Evolutionary conservation across 2,113 vertebrate species (phyloP).

Genomic region (Campylomormyrus tamandua): DNA sequence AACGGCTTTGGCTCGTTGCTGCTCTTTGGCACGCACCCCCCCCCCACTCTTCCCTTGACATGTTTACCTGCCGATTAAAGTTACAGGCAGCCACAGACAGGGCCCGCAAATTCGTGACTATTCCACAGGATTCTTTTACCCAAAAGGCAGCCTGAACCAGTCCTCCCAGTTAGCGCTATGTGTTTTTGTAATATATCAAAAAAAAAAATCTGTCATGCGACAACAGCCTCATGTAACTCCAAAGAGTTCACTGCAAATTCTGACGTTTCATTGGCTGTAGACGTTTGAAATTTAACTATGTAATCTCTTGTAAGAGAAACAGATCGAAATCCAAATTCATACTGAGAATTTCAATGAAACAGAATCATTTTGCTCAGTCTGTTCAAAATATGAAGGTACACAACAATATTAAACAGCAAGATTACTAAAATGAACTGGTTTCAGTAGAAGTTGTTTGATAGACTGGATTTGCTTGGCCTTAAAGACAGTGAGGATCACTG

Average conservation of each 20-base stretch:
- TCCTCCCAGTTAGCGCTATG: neutral
- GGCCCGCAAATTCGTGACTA: neutral
- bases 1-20: neutral
- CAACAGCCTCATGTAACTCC: neutral
- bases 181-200: neutral
- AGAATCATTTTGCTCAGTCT: neutral
- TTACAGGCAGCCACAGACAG: neutral
- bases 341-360: neutral
- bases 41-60: neutral
- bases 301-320: neutral
- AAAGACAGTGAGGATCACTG: neutral
- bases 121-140: neutral
- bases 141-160: neutral
- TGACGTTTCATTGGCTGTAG: neutral
- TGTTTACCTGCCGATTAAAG: neutral
- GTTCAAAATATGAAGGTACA: neutral
- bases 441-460: neutral
- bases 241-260: neutral
- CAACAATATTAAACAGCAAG: neutral
- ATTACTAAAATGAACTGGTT: neutral
- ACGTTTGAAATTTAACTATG: neutral
- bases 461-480: neutral
- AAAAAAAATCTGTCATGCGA: neutral
- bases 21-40: neutral
- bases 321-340: neutral